phyloP scores from a whole-genome alignment of 2,113 vertebrate genomes.

The Turnix velox region DNA sequence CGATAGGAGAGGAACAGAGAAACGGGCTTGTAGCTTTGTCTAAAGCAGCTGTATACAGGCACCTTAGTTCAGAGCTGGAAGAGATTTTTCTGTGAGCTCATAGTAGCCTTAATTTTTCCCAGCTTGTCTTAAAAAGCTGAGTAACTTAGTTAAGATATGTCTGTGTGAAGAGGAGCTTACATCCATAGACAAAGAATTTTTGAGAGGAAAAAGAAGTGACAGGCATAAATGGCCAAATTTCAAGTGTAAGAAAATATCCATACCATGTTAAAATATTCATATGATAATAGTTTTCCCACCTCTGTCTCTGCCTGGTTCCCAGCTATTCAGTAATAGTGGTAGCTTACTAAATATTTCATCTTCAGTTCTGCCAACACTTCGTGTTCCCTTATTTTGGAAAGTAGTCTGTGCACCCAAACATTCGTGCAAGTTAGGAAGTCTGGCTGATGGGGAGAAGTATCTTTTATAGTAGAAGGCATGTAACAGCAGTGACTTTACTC shows the following conservation, averaged over 20 bases:
- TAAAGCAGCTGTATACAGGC: not conserved
- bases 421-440: not conserved
- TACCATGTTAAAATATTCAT: not conserved
- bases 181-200: not conserved
- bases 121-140: too few relatives aligned
- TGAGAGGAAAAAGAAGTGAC: not conserved
- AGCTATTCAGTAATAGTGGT: not conserved
- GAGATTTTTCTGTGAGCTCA: not conserved
- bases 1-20: not conserved
- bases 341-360: not conserved
- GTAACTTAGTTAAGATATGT: not conserved
- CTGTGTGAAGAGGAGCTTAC: not conserved
- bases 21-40: not conserved
- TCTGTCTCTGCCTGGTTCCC: not conserved
- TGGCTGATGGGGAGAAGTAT: not conserved
- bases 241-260: not conserved
- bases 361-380: not conserved
- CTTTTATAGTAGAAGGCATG: fast-evolving
- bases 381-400: not conserved
- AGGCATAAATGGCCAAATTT: not conserved
- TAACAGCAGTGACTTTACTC: not conserved
- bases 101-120: not conserved
- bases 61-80: not conserved
- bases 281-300: not conserved
- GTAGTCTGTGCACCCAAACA: not conserved